Evolutionary conservation across 2,888 invertebrate species (phyloP).

Genomic region (Perdita meconis): DNA sequence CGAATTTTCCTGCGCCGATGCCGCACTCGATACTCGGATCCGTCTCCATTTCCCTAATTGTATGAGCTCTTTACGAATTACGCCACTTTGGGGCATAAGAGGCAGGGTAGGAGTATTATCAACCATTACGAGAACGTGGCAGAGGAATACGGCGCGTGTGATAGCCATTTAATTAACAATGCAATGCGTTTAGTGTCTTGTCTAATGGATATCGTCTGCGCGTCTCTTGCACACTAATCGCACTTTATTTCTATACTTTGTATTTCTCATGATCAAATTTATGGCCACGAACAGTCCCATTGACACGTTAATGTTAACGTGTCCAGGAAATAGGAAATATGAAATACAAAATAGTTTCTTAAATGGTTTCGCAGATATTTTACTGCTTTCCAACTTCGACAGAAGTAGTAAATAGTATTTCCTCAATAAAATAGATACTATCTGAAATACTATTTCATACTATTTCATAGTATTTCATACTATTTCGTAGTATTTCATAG

Average conservation of each 20-base stretch:
- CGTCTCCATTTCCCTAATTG: conserved; percentile 58
- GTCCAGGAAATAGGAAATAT: too few species aligned
- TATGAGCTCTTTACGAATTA: conserved; percentile 10
- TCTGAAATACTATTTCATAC: too few species aligned
- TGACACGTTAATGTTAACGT: too few species aligned
- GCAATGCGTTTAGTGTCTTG: conserved; percentile 1
- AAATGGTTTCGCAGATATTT: too few species aligned
- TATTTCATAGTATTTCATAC: too few species aligned
- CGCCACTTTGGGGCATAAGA: neutral
- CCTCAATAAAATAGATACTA: too few species aligned
- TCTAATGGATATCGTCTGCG: neutral
- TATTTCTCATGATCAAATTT: too few species aligned
- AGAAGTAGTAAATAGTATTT: too few species aligned
- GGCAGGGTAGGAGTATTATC: neutral
- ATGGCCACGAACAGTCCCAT: too few species aligned
- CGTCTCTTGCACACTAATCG: neutral
- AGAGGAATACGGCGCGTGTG: neutral
- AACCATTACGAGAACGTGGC: neutral
- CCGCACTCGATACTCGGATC: conserved; percentile 14
- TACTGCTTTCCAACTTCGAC: too few species aligned
- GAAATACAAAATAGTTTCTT: too few species aligned
- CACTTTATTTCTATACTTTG: neutral
- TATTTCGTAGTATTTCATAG: too few species aligned
- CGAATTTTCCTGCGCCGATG: conserved; percentile 33
- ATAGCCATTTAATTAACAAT: neutral